Base-by-base conservation (phyloP, 2,797 vertebrate genomes). In the Muscicapa striata region DNA sequence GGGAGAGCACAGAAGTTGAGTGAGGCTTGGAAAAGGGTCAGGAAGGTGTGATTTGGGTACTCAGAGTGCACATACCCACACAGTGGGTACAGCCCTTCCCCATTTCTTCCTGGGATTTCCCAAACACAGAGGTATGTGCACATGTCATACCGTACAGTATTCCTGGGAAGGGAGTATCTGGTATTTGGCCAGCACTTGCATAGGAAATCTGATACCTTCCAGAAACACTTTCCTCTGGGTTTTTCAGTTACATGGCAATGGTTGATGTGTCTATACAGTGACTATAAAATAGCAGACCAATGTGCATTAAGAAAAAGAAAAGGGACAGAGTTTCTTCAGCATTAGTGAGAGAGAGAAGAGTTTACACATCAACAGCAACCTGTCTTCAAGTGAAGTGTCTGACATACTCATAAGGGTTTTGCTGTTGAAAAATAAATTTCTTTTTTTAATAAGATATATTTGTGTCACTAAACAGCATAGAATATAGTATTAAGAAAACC, bases 81-180 rank as follows among this genome's bases (percentile, higher is more conserved):
- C 7, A 26, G 2, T 6, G 9, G 11, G 11, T 13, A 54, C 30
- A 32, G 12, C 13, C 21, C 49, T 51, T 51, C 49, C 64, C 14
- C 29, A 38, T 62, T 80, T 83, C 36, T 62, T 38, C 16, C 61
- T 46, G 22, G 22, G 15, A 79, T 48, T 85, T 85, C 49, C 46
- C 46, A 45, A 52, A 79, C 26, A 64, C 11, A 20, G 23, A 46
- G 41, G 15, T 21, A 6, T 41, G 22, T 13, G 26, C 8, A 1
- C 17, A 16, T 34, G 5, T 30, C 1, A 1, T 11, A 36, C 7
- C n/a, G 38, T 18, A 23, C 34, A 15, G 9, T 17, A 41, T 32
- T 82, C 76, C 59, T 83, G 49, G 11, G 29, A 48, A 63, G 15
- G 20, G 32, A 29, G 29, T 38, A 21, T 7, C n/a, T 67, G 41